A percentile compares a stretch with the other conserved stretches of the same genome.
These are phyloP conservation scores for Drosophila sordidula DNA, from an alignment of 2,888 invertebrate genomes.

Conservation along the genomic window DNA sequence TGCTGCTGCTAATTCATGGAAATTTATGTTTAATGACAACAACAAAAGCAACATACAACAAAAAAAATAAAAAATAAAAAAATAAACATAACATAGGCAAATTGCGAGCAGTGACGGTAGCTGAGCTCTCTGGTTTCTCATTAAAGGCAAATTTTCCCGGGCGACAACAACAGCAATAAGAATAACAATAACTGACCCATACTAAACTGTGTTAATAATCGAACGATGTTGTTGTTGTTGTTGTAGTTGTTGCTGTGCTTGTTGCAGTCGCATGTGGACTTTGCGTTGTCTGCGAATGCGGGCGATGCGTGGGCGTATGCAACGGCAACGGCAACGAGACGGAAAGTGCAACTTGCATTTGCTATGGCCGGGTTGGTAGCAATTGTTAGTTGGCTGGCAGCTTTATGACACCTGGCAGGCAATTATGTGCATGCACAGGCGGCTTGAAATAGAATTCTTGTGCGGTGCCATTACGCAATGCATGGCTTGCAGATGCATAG, in stretches of 20 bases:
- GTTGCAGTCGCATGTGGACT: conserved; percentile 18
- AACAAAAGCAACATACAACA: conserved; percentile 15
- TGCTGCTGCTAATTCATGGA: conserved; percentile 51
- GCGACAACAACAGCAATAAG: conserved; percentile 27
- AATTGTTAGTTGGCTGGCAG: conserved; percentile 51
- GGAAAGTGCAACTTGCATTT: conserved; percentile 46
- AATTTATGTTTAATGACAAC: conserved; percentile 57
- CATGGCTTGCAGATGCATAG: conserved; percentile 6
- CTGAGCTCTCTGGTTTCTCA: conserved; percentile 53
- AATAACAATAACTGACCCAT: conserved; percentile 36
- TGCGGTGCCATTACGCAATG: conserved; percentile 33
- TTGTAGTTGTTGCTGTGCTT: not conserved
- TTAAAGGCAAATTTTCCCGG: conserved; percentile 53
- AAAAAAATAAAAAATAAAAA: conserved; percentile 3
- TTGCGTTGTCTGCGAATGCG: conserved; percentile 66
- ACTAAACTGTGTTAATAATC: conserved; percentile 50
- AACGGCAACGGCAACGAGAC: conserved; percentile 28
- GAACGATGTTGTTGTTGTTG: not conserved
- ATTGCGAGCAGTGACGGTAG: conserved; percentile 15
- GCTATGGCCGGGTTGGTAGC: conserved; percentile 30
- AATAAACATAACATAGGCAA: conserved; percentile 17
- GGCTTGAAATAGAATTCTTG: conserved; percentile 33
- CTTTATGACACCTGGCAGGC: conserved; percentile 69
- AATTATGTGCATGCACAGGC: conserved; percentile 52
- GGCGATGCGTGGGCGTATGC: conserved; percentile 52